Evolutionary conservation across 2,888 invertebrate species (phyloP).

Genomic region (Acleris literana): DNA sequence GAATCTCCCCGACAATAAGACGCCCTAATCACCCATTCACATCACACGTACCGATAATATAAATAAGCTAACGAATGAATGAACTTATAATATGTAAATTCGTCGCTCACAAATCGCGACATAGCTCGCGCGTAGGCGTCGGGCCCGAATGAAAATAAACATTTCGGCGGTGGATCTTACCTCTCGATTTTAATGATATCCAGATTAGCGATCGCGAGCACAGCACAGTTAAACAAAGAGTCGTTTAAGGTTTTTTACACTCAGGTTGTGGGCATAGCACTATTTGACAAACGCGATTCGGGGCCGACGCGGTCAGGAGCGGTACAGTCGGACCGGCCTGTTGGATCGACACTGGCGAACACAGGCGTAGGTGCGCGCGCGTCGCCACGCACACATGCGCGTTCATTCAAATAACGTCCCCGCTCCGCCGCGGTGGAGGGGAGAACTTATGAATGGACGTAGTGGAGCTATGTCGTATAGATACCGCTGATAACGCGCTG

Average conservation of each 20-base stretch:
- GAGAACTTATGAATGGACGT: conserved; percentile 81
- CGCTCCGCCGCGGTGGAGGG: conserved; percentile 55
- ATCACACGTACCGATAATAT: conserved; percentile 75
- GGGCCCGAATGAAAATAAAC: conserved; percentile 79
- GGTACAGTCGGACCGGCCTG: conserved; percentile 59
- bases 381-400: conserved; percentile 65
- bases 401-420: conserved; percentile 66
- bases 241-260: conserved; percentile 59
- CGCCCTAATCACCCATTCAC: conserved; percentile 73
- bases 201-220: conserved; percentile 71
- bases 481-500: conserved; percentile 75
- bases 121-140: conserved; percentile 77
- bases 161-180: conserved; percentile 61
- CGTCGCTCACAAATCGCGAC: conserved; percentile 81
- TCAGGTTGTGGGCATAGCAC: conserved; percentile 71
- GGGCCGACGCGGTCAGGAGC: conserved; percentile 53
- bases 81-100: conserved; percentile 81
- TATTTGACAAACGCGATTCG: conserved; percentile 50
- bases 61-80: conserved; percentile 78
- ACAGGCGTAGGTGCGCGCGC: conserved; percentile 65
- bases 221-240: conserved; percentile 62
- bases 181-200: conserved; percentile 79
- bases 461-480: conserved; percentile 70
- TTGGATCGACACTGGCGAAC: conserved; percentile 61
- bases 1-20: conserved; percentile 53